Evolutionary conservation across 2,888 invertebrate genomes (phyloP).

Genomic region (Agrotis ipsilon): DNA sequence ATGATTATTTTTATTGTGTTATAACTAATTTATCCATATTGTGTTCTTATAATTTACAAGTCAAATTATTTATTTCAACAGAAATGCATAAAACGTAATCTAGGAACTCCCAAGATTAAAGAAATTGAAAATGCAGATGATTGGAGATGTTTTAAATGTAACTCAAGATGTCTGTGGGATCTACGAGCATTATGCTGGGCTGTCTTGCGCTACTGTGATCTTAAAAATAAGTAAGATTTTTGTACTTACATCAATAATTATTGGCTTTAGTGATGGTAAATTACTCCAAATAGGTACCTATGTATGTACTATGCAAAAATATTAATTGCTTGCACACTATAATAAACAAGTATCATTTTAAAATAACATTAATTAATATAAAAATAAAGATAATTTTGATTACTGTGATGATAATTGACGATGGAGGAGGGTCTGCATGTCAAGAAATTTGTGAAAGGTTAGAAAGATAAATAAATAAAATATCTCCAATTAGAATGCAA

Average conservation of each 20-base stretch:
- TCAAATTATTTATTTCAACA: constrained; percentile 77
- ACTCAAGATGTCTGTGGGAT: constrained; percentile 92
- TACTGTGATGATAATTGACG: too few relatives aligned
- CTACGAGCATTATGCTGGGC: constrained; percentile 94
- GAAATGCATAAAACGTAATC: constrained; percentile 94
- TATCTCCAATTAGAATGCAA: too few relatives aligned
- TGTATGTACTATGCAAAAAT: too few relatives aligned
- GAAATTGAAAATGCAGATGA: constrained; percentile 95
- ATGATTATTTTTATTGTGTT: constrained; percentile 18
- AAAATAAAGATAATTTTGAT: too few relatives aligned
- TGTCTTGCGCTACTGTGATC: constrained; percentile 92
- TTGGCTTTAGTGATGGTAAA: neutral
- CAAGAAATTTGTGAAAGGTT: too few relatives aligned
- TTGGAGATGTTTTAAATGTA: constrained; percentile 95
- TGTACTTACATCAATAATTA: neutral
- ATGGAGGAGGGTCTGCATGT: too few relatives aligned
- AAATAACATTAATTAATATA: too few relatives aligned
- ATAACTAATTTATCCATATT: neutral
- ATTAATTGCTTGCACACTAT: too few relatives aligned
- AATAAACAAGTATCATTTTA: too few relatives aligned
- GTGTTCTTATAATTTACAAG: too few relatives aligned
- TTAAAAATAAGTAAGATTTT: constrained; percentile 89
- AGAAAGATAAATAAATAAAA: too few relatives aligned
- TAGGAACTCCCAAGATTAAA: constrained; percentile 92
- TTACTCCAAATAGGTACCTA: neutral